Evolutionary conservation across 2,113 vertebrate genomes (phyloP).

Genomic region (Gymnarchus niloticus): DNA sequence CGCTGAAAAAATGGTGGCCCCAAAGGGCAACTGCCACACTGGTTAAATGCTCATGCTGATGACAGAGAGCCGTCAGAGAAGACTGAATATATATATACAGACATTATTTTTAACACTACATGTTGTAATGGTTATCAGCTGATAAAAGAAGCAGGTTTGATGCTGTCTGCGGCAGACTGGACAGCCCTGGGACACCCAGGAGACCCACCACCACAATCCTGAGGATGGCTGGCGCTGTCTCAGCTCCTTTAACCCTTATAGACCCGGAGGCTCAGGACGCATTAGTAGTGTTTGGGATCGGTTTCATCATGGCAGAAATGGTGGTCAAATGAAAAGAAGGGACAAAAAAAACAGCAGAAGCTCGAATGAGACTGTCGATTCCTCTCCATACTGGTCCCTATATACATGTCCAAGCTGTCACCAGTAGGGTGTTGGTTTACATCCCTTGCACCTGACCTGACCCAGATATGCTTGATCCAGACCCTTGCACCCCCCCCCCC

Average conservation of each 20-base stretch:
- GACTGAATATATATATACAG: background rate
- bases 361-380: conserved; percentile 35
- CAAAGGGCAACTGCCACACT: background rate
- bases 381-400: conserved; percentile 33
- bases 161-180: background rate
- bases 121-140: background rate
- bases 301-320: conserved; percentile 45
- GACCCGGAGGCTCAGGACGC: background rate
- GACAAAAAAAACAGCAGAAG: conserved; percentile 28
- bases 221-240: background rate
- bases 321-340: conserved; percentile 26
- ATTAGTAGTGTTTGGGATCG: conserved; percentile 25
- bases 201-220: background rate
- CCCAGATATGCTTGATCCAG: background rate
- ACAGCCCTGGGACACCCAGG: background rate
- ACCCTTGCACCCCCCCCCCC: background rate
- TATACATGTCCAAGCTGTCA: conserved; percentile 33
- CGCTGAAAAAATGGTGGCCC: background rate
- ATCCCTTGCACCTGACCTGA: background rate
- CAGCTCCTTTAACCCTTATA: background rate
- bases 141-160: conserved; percentile 7
- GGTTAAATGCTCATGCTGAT: background rate
- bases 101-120: background rate
- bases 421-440: conserved; percentile 32
- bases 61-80: background rate